phyloP scores from a whole-genome alignment of 2,113 vertebrate genomes.

The Pungitius pungitius region DNA sequence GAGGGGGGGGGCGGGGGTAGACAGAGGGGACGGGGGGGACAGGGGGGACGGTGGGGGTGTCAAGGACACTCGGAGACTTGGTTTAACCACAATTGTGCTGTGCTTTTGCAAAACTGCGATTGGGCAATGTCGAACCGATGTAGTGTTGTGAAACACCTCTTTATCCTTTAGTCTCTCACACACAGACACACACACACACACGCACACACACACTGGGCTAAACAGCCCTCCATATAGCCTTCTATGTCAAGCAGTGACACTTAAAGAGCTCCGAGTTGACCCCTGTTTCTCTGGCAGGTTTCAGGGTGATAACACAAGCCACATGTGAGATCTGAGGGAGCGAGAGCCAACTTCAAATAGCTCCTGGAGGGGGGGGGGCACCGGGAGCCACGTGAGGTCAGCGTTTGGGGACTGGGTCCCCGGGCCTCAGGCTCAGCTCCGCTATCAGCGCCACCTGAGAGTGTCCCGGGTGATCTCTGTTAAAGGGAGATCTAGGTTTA shows the following conservation, averaged over 20 bases:
- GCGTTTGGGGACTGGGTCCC: conserved; percentile 44
- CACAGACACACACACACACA: conserved; percentile 27
- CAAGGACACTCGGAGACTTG: conserved; percentile 34
- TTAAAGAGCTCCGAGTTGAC: conserved; percentile 60
- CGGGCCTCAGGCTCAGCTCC: not conserved
- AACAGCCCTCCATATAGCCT: conserved; percentile 36
- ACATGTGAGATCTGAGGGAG: conserved; percentile 73
- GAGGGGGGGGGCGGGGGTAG: too few relatives aligned
- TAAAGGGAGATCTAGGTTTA: conserved; percentile 29
- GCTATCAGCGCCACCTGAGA: conserved; percentile 46
- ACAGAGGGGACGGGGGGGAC: too few relatives aligned
- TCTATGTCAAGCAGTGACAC: conserved; percentile 36
- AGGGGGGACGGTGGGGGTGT: too few relatives aligned
- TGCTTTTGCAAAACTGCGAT: conserved; percentile 37
- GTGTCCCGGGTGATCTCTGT: conserved; percentile 37
- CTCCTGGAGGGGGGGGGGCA: conserved; percentile 35
- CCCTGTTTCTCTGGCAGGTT: conserved; percentile 65
- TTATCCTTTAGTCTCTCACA: conserved; percentile 29
- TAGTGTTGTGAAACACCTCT: conserved; percentile 56
- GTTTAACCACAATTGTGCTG: conserved; percentile 60
- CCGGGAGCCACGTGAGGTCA: conserved; percentile 66
- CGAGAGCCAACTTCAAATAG: conserved; percentile 63
- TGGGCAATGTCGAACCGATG: conserved; percentile 43
- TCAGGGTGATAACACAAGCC: conserved; percentile 70
- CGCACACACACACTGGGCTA: conserved; percentile 28